Conservation (phyloP, 2,113 vertebrate genomes). For the Podarcis raffonei region DNA sequence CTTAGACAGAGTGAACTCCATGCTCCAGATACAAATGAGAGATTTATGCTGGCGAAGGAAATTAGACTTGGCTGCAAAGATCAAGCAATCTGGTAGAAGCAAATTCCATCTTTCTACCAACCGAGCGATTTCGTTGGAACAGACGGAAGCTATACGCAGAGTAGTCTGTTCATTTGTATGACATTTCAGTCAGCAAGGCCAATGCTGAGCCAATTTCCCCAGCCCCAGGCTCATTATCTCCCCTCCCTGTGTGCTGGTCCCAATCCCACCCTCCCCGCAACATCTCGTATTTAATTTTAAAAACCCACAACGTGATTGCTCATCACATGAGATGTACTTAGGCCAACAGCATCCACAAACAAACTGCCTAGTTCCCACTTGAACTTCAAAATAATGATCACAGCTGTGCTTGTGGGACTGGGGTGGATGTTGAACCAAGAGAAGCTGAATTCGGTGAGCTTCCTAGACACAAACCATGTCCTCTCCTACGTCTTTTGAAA, state of each 20-base stretch:
- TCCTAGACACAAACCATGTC: no score
- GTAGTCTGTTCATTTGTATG: slow-evolving; percentile 1
- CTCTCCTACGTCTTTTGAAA: no score
- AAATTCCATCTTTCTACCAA: not conserved
- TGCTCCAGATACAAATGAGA: slow-evolving; percentile 28
- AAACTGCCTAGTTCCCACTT: not conserved
- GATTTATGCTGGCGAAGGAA: slow-evolving; percentile 32
- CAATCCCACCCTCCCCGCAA: not conserved
- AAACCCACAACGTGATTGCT: not conserved
- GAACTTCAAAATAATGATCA: not conserved
- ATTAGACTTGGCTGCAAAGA: slow-evolving; percentile 36
- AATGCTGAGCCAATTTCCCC: not conserved
- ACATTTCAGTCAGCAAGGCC: not conserved
- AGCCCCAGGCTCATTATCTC: not conserved
- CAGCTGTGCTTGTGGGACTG: not conserved
- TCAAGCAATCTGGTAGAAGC: slow-evolving; percentile 18
- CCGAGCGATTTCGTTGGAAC: not conserved
- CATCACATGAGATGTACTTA: not conserved
- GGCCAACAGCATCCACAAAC: not conserved
- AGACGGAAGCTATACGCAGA: not conserved
- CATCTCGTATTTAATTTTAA: not conserved
- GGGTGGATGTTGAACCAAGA: no score
- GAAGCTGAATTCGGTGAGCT: no score
- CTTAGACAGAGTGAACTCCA: slow-evolving; percentile 10
- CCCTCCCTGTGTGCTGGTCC: not conserved